Conservation (phyloP, 2,797 vertebrate genomes). For the Pipistrellus pipistrellus region DNA sequence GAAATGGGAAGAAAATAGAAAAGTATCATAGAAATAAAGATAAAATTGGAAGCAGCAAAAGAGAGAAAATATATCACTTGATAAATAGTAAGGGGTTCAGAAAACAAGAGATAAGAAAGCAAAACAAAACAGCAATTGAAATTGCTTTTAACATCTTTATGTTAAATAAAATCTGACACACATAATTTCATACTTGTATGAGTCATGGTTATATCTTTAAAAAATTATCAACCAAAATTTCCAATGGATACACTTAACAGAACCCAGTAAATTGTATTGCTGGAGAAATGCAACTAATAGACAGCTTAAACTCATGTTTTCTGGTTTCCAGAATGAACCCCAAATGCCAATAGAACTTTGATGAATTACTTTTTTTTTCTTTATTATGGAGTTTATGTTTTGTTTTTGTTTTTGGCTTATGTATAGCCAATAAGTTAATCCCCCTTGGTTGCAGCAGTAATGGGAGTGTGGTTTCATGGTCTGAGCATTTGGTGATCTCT, state of each 20-base stretch:
- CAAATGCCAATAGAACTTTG: not conserved
- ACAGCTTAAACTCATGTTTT: conserved; percentile 47
- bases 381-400: conserved; percentile 46
- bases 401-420: conserved; percentile 11
- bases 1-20: conserved; percentile 18
- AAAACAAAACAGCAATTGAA: conserved; percentile 19
- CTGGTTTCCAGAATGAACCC: not conserved
- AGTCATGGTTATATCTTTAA: not conserved
- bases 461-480: conserved; percentile 12
- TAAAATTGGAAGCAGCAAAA: conserved; percentile 10
- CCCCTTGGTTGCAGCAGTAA: not conserved
- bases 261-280: not conserved
- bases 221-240: not conserved
- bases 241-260: not conserved
- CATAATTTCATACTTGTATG: no score
- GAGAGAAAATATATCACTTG: not conserved
- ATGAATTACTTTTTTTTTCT: not conserved
- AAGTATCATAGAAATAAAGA: conserved; percentile 16
- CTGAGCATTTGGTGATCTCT: not conserved
- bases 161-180: not conserved
- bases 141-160: not conserved
- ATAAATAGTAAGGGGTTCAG: not conserved
- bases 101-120: conserved; percentile 21
- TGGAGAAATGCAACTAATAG: not conserved
- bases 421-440: not conserved